phyloP scores from a whole-genome alignment of 2,888 invertebrate species.

The Masnerella sp. region DNA sequence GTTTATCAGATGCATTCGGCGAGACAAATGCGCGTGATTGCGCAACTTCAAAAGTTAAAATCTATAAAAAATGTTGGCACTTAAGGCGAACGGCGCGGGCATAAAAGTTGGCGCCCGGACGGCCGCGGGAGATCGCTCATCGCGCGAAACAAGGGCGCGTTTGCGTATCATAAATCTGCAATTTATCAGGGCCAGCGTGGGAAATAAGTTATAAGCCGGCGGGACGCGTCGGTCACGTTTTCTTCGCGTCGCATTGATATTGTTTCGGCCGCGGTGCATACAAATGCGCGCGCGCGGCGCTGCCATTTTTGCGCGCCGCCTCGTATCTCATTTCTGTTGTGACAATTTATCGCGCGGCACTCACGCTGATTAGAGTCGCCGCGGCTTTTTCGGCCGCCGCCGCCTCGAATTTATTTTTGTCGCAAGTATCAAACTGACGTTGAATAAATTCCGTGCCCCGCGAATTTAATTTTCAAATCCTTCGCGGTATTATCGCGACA shows the following conservation, averaged over 20 bases:
- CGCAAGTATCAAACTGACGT: slow-evolving; percentile 48
- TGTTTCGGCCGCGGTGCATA: slow-evolving; percentile 64
- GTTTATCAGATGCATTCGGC: slow-evolving; percentile 28
- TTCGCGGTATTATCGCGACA: slow-evolving; percentile 27
- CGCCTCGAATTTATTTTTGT: slow-evolving; percentile 52
- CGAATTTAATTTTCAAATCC: slow-evolving; percentile 46
- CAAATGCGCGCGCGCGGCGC: slow-evolving; percentile 60
- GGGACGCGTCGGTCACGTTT: slow-evolving; percentile 61
- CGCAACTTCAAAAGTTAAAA: slow-evolving; percentile 42
- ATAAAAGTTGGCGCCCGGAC: slow-evolving; percentile 35
- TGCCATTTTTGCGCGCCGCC: slow-evolving; percentile 48
- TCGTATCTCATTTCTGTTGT: slow-evolving; percentile 55
- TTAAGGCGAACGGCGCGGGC: slow-evolving; percentile 29
- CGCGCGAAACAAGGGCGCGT: slow-evolving; percentile 59
- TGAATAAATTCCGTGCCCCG: slow-evolving; percentile 37
- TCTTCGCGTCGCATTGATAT: slow-evolving; percentile 64
- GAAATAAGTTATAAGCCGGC: slow-evolving; percentile 59
- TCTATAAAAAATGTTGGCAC: slow-evolving; percentile 43
- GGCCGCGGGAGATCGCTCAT: slow-evolving; percentile 39
- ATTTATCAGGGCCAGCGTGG: slow-evolving; percentile 62
- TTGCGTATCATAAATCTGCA: slow-evolving; percentile 65
- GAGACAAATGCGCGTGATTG: slow-evolving; percentile 34
- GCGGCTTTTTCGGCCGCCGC: slow-evolving; percentile 42
- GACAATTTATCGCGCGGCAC: slow-evolving; percentile 55
- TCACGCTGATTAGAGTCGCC: slow-evolving; percentile 50